Evolutionary conservation across 2,113 vertebrate species (phyloP), one percentile per base, ranked within the genome.

Genomic region (Eretmochelys imbricata): DNA sequence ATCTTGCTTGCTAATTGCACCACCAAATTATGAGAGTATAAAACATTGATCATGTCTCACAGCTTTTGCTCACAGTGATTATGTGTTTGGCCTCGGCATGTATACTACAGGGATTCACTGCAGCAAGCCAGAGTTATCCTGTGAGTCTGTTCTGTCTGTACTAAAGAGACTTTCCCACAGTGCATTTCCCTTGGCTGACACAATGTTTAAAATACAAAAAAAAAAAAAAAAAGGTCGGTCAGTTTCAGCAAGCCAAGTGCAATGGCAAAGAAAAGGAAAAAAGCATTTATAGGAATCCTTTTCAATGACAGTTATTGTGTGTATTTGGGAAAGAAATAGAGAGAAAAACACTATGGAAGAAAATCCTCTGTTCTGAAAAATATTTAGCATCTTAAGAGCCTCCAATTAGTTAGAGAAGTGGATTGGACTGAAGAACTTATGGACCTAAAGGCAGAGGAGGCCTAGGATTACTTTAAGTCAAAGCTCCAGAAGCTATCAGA

Each of bases 251-350:
- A 87, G 59, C 87, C 51, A 83, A 84, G 84, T 83, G 84, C 88
- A 92, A 87, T 5, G 38, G 46, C 65, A 49, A 89, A 89, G 85
- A 78, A 93, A 91, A 91, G 25, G 4, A 80, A 90, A 62, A 62
- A 62, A 59, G 27, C 57, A 75, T 59, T 87, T 69, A 83, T 7
- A 93, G 16, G 17, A 54, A 55, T 88, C 85, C 4, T 80, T 93
- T 87, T 76, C 78, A 46, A 35, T 53, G 19, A 69, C 19, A 91
- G 27, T 5, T 82, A 78, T 62, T 76, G 51, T 1, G 1, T 17
- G 27, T 42, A 87, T 85, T 8, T 6, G n/a, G 54, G 10, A 79
- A 59, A 38, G 72, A 20, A 57, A 38, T 2, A 31, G 87, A 6
- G 29, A 35, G 2, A 80, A 89, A 53, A 89, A 80, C 6, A 38